phyloP scores from a whole-genome alignment of 2,113 vertebrate species.

The Microtus richardsoni region DNA sequence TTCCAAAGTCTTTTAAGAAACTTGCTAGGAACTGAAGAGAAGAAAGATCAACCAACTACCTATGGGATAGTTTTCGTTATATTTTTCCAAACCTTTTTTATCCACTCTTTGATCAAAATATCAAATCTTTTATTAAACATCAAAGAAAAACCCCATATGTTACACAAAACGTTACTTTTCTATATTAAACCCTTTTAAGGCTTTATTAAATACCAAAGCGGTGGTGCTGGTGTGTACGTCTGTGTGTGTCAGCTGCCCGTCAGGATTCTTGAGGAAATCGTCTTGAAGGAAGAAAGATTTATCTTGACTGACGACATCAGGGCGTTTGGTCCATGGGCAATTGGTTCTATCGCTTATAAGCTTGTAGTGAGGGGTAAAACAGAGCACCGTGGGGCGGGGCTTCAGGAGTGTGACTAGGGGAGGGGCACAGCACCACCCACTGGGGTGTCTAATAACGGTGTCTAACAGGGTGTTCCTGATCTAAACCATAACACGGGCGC shows the following conservation, averaged over 20 bases:
- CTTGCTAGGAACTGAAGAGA: slow-evolving; percentile 51
- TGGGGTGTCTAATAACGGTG: neutral
- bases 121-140: slow-evolving; percentile 17
- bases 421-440: neutral
- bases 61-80: slow-evolving; percentile 27
- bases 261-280: neutral
- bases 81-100: slow-evolving; percentile 49
- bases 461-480: neutral
- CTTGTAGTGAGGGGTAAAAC: neutral
- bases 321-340: no score
- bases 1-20: slow-evolving; percentile 44
- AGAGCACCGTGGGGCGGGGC: no score
- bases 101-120: slow-evolving; percentile 50
- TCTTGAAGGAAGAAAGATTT: neutral
- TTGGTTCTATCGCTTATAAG: neutral
- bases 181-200: neutral
- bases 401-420: neutral
- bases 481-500: neutral
- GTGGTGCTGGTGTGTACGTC: neutral
- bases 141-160: neutral
- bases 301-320: neutral
- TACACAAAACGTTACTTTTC: neutral
- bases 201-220: neutral
- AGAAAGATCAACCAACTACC: slow-evolving; percentile 10
- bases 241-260: neutral